phyloP scores from a whole-genome alignment of 1,140 invertebrate species.

The Hydropsyche tenuis region DNA sequence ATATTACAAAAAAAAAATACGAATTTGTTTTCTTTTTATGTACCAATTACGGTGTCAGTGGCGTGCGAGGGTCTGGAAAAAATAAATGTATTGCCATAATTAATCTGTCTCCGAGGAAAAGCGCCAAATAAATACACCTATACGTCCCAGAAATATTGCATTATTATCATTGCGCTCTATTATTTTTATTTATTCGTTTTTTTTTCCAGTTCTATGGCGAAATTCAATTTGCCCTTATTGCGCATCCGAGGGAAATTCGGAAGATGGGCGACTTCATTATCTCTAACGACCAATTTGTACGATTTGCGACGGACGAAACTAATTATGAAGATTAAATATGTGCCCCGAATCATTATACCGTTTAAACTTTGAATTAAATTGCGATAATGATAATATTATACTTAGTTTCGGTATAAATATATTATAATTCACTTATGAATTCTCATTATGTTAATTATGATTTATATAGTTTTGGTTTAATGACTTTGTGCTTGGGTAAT shows the following conservation, averaged over 20 bases:
- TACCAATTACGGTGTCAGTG: slow-evolving; percentile 21
- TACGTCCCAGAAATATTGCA: neutral
- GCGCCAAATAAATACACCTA: neutral
- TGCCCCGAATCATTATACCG: too few relatives aligned
- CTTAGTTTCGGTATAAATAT: too few relatives aligned
- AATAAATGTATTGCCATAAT: slow-evolving; percentile 2
- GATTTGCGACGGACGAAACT: too few relatives aligned
- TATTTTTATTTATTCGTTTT: neutral
- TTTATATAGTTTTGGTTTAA: too few relatives aligned
- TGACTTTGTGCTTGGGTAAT: too few relatives aligned
- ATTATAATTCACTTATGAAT: too few relatives aligned
- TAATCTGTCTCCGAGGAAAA: slow-evolving; percentile 16
- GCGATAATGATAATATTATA: too few relatives aligned
- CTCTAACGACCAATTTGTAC: neutral
- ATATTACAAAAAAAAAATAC: too few relatives aligned
- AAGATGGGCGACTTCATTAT: slow-evolving; percentile 17
- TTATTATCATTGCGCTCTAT: neutral
- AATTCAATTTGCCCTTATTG: slow-evolving; percentile 7
- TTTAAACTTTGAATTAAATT: too few relatives aligned
- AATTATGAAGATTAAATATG: too few relatives aligned
- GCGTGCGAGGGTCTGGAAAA: slow-evolving; percentile 9
- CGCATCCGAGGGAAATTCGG: neutral
- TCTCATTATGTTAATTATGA: too few relatives aligned
- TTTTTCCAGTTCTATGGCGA: neutral
- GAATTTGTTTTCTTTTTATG: too few relatives aligned